These are phyloP conservation scores for Ondatra zibethicus DNA, from an alignment of 2,113 vertebrate genomes.

Conservation along the genomic window DNA sequence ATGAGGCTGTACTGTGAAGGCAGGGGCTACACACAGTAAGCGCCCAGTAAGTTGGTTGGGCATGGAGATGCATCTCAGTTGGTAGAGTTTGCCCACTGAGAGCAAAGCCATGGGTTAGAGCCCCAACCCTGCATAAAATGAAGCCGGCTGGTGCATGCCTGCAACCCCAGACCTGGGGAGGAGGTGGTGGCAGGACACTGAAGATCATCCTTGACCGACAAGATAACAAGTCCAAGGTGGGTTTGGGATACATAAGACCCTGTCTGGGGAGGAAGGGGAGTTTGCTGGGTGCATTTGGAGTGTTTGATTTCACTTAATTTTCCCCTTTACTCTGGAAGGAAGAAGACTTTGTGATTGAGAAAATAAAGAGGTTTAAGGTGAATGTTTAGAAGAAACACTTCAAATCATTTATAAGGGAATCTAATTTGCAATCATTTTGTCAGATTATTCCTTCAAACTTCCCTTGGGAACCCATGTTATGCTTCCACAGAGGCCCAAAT, in stretches of 20 bases:
- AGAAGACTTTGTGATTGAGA: not conserved
- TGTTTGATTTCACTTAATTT: not conserved
- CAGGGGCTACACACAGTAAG: too few relatives aligned
- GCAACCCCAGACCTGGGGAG: not conserved
- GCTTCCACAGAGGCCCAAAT: not conserved
- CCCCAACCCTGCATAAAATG: not conserved
- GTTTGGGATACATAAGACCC: not conserved
- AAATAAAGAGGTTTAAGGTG: not conserved
- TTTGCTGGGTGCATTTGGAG: not conserved
- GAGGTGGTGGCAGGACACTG: rapidly evolving
- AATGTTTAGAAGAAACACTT: not conserved
- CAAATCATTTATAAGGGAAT: not conserved
- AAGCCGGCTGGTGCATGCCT: rapidly evolving
- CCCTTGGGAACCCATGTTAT: not conserved
- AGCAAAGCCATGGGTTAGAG: not conserved
- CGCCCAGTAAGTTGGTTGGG: not conserved
- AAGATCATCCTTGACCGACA: not conserved
- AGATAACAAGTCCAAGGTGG: not conserved
- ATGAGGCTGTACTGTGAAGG: not conserved
- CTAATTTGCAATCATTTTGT: not conserved
- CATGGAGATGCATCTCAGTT: not conserved
- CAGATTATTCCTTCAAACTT: not conserved
- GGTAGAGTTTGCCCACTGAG: not conserved
- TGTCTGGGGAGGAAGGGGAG: not conserved
- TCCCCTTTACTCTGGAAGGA: not conserved